Base-by-base conservation (phyloP, 2,113 vertebrate species). In the Ctenomys sociabilis region DNA sequence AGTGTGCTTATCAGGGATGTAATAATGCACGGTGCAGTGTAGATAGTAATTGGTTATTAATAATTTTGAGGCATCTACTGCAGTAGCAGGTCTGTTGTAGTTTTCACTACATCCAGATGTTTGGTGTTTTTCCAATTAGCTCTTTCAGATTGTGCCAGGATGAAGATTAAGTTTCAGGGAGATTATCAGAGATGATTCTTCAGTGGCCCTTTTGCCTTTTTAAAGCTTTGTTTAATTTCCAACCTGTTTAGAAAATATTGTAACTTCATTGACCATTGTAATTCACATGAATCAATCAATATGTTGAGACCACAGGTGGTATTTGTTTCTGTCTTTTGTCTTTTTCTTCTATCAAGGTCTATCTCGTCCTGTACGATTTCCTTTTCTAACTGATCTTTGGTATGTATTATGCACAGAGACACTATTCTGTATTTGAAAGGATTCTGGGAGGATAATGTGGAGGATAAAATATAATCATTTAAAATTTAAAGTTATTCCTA, bases 351-450 rank as follows among this genome's bases (percentile, higher is more conserved):
- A 5, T 90, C 12, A 85, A 63, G 4, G 12, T 66, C 35, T 82
- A 0, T 40, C 28, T 59, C 88, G 3, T 26, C 28, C 11, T 82
- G 12, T 68, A 7, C 63, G 26, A 21, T 90, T 63, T 83, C 24
- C 13, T 37, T 92, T 93, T 95, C n/a, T 16, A 9, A 32, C 52
- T 78, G 52, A 12, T 77, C 37, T 95, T 85, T 95, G 43, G 28
- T 59, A 37, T 78, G 28, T 77, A 40, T 6, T 30, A 1, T 37
- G 21, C 35, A 8, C 40, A 72, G 54, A 88, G n/a, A 75, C 75
- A 75, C 7, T 30, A 3, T 16, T 40, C 1, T 30, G 92, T 90
- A 70, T 92, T 75, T 90, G 85, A 82, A 84, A 92, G 45, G 52
- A 72, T 82, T 91, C 54, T 88, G 30, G 22, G n/a, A 64, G 75